Evolutionary conservation across 2,888 invertebrate species (phyloP), one percentile per base, ranked within the genome.

Genomic region (Acleris laterana): DNA sequence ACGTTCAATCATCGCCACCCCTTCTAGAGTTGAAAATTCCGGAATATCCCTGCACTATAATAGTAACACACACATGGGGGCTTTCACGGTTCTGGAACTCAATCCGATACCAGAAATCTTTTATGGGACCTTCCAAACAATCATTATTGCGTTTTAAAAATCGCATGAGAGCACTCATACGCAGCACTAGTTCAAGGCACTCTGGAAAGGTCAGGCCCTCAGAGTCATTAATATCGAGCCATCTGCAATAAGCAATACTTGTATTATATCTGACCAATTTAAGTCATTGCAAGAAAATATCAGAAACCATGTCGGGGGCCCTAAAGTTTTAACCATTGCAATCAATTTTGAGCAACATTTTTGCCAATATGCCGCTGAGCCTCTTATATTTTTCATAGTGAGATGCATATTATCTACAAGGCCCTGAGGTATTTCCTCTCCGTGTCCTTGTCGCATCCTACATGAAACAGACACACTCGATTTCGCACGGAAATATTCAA

Each of bases 61-160:
- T 0, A 79, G 42, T 1, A 79, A 59, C 76, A 78, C 80, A 80
- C n/a, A 80, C 51, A 69, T 80, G 78, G 11, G 80, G 80, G 52
- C 79, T 81, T 9, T 78, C 81, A 0, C 78, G 64, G 44, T 80
- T 80, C 65, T 82, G 77, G 46, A 82, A 83, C n/a, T 82, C 81
- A 1, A 82, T 69, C 52, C 77, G 57, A 38, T 74, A 77, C 80
- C 77, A 75, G 70, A 59, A 74, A 57, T 80, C 76, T 28, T 52
- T 65, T 58, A 71, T 49, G 19, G 57, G 42, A 49, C 61, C 69
- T 42, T 61, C 67, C 42, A 69, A 63, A 52, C 44, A 62, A n/a
- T 65, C 62, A 19, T 67, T 25, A 69, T 76, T 66, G 2, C 17
- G 13, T 46, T 73, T 72, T 5, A 75, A 61, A n/a, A 68, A 70